Conservation (phyloP, 2,888 invertebrate genomes). For the Caenorhabditis sulstoni region DNA sequence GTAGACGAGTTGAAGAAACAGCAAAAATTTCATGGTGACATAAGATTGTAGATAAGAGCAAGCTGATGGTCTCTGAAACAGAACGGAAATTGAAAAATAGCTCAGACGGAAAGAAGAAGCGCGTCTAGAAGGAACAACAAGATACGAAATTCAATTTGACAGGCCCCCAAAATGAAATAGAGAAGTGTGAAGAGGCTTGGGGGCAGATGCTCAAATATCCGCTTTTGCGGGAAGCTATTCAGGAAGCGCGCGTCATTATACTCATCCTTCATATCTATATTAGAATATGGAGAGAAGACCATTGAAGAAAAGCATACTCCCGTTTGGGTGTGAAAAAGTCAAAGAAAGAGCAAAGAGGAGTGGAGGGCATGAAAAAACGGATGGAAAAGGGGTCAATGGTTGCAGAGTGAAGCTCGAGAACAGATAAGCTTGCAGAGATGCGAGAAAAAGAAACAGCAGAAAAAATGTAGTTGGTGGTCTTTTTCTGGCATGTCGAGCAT, state of each 20-base stretch:
- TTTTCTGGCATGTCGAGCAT: slow-evolving; percentile 40
- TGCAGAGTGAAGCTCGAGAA: slow-evolving; percentile 34
- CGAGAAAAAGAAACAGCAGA: slow-evolving; percentile 38
- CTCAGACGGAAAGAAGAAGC: neutral
- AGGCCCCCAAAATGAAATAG: slow-evolving; percentile 54
- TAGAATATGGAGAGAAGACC: slow-evolving; percentile 35
- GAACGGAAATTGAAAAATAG: slow-evolving; percentile 44
- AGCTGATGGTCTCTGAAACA: slow-evolving; percentile 25
- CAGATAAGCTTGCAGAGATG: slow-evolving; percentile 58
- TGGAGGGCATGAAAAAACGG: slow-evolving; percentile 40
- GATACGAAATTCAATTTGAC: slow-evolving; percentile 56
- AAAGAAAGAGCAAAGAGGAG: slow-evolving; percentile 19
- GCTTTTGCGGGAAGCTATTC: slow-evolving; percentile 61
- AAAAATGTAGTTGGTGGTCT: slow-evolving; percentile 55
- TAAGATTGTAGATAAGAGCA: slow-evolving; percentile 30
- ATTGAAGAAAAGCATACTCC: slow-evolving; percentile 12
- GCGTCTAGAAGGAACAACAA: slow-evolving; percentile 52
- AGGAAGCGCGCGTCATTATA: slow-evolving; percentile 57
- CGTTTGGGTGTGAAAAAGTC: slow-evolving; percentile 43
- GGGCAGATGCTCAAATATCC: slow-evolving; percentile 65
- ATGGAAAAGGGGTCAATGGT: slow-evolving; percentile 48
- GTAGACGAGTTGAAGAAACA: slow-evolving; percentile 21
- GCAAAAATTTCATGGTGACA: slow-evolving; percentile 45
- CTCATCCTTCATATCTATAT: slow-evolving; percentile 56
- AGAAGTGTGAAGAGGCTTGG: slow-evolving; percentile 56